Percentiles rank a stretch among this genome's conserved stretches.
Evolutionary conservation across 2,113 vertebrate species (phyloP).

Genomic region (Notothenia rossii): DNA sequence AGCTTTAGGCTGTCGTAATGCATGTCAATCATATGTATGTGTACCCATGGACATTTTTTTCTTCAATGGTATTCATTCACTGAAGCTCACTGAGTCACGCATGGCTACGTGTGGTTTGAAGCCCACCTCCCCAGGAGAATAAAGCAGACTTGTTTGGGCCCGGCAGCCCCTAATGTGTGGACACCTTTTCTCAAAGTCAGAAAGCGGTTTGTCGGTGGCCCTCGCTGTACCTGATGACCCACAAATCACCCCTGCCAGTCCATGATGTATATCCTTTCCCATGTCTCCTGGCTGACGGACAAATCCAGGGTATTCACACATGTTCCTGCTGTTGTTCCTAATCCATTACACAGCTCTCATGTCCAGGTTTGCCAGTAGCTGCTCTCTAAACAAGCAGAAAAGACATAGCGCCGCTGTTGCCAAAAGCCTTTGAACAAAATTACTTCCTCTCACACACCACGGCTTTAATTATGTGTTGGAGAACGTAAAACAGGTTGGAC

Average conservation of each 20-base stretch:
- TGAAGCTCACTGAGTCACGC: constrained; percentile 44
- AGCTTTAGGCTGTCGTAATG: constrained; percentile 5
- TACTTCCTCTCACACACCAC: constrained; percentile 92
- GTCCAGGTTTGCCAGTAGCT: constrained; percentile 85
- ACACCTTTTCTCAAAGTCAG: constrained; percentile 73
- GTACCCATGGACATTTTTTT: constrained; percentile 17
- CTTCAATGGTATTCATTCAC: constrained; percentile 31
- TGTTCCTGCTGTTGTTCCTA: constrained; percentile 76
- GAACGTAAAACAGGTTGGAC: constrained; percentile 93
- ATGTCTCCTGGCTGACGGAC: constrained; percentile 67
- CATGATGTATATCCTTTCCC: constrained; percentile 71
- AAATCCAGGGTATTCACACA: constrained; percentile 72
- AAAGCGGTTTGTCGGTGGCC: constrained; percentile 61
- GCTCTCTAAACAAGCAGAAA: constrained; percentile 86
- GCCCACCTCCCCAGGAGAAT: constrained; percentile 62
- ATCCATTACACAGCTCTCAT: constrained; percentile 80
- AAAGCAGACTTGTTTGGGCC: constrained; percentile 56
- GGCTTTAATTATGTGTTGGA: constrained; percentile 94
- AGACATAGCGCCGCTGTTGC: constrained; percentile 88
- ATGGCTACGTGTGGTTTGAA: constrained; percentile 62
- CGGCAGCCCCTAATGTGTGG: constrained; percentile 65
- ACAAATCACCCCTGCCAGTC: constrained; percentile 61
- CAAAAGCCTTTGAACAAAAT: constrained; percentile 94
- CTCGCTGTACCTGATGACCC: constrained; percentile 62
- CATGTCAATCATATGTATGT: constrained; percentile 19